These are phyloP conservation scores for Pogonophryne albipinna DNA, from an alignment of 2,797 vertebrate genomes.

Conservation along the genomic window DNA sequence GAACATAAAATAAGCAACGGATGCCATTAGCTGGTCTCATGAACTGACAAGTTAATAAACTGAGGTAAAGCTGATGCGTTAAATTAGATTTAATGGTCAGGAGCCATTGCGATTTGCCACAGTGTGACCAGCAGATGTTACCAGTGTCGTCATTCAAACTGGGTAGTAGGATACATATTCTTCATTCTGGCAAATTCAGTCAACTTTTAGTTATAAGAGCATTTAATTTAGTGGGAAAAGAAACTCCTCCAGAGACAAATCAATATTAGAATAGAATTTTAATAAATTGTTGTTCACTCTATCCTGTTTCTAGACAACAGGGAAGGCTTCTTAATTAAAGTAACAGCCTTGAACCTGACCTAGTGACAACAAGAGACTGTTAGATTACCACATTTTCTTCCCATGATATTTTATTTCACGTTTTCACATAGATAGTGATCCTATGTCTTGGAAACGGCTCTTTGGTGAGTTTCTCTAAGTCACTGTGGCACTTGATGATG, in stretches of 20 bases:
- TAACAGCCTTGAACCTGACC: no score
- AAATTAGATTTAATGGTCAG: constrained; percentile 2
- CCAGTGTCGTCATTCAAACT: background rate
- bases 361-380: no score
- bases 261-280: constrained; percentile 3
- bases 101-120: background rate
- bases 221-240: background rate
- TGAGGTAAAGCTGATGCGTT: background rate
- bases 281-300: background rate
- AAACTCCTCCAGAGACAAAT: constrained; percentile 15
- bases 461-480: constrained; percentile 21
- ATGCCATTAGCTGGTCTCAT: background rate
- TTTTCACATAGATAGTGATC: background rate
- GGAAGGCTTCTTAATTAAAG: constrained; percentile 11
- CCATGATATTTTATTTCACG: background rate
- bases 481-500: constrained; percentile 11
- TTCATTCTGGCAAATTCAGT: background rate
- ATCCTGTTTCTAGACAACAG: background rate
- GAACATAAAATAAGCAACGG: background rate
- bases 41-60: background rate
- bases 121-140: background rate
- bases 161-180: background rate
- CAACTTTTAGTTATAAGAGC: background rate
- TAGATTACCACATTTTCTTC: background rate
- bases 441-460: constrained; percentile 10